phyloP scores from a whole-genome alignment of 1,140 invertebrate species.

The Batillaria attramentaria region DNA sequence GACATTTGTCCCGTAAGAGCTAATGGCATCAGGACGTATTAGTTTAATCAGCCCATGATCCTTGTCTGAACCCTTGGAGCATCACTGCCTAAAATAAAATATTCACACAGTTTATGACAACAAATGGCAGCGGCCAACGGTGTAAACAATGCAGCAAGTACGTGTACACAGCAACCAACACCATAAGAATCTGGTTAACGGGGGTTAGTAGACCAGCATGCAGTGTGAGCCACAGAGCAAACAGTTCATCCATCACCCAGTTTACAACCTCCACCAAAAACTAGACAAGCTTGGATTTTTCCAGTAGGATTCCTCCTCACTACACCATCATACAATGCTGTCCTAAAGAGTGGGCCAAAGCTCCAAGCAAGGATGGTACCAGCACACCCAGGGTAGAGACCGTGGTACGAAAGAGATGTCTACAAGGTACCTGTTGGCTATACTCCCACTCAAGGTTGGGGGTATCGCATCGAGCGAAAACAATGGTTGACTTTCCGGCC shows the following conservation, averaged over 20 bases:
- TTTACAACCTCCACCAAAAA: not conserved
- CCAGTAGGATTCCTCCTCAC: not conserved
- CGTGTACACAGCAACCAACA: too few species aligned
- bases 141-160: too few species aligned
- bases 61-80: too few species aligned
- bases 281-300: not conserved
- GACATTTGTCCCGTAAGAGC: too few species aligned
- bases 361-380: not conserved
- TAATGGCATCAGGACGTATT: too few species aligned
- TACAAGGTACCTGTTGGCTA: slow-evolving; percentile 57
- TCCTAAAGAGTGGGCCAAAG: not conserved
- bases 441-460: slow-evolving; percentile 58
- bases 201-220: too few species aligned
- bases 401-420: not conserved
- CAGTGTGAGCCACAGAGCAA: too few species aligned
- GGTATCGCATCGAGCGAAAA: slow-evolving; percentile 49
- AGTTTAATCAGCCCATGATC: too few species aligned
- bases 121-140: too few species aligned
- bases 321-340: not conserved
- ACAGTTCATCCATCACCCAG: not conserved
- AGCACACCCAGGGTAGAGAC: not conserved
- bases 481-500: slow-evolving; percentile 33
- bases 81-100: too few species aligned
- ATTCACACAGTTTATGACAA: too few species aligned
- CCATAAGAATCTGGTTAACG: too few species aligned